These are phyloP conservation scores for Columba livia DNA, from an alignment of 2,113 vertebrate genomes.

Conservation along the genomic window DNA sequence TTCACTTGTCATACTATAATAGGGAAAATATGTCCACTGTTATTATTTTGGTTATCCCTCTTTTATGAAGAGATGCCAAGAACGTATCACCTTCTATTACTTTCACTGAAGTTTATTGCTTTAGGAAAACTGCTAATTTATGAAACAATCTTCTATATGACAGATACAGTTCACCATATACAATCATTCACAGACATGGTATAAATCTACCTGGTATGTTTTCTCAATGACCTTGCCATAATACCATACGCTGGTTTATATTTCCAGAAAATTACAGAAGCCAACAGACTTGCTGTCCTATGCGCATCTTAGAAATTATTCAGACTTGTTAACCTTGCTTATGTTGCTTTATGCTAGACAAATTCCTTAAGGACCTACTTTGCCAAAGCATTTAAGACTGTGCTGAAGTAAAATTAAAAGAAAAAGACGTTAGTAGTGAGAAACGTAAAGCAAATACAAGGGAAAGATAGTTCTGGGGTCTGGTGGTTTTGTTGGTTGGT, in stretches of 20 bases:
- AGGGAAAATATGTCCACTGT: constrained; percentile 42
- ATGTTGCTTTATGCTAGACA: not conserved
- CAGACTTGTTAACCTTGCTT: not conserved
- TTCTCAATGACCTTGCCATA: constrained; percentile 57
- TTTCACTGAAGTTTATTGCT: constrained; percentile 46
- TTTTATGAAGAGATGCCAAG: constrained; percentile 47
- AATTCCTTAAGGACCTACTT: constrained; percentile 19
- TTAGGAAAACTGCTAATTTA: constrained; percentile 45
- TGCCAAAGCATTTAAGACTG: not conserved
- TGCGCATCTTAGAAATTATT: constrained; percentile 19
- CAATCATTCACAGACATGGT: constrained; percentile 45
- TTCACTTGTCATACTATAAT: constrained; percentile 19
- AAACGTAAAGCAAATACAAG: not conserved
- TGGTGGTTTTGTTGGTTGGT: no score
- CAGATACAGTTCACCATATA: constrained; percentile 35
- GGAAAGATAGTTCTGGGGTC: not conserved
- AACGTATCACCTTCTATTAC: constrained; percentile 25
- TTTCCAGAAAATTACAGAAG: constrained; percentile 48
- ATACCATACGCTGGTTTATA: constrained; percentile 39
- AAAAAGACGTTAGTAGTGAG: not conserved
- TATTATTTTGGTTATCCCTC: constrained; percentile 31
- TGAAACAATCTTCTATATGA: not conserved
- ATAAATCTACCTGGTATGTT: constrained; percentile 55
- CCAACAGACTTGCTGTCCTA: not conserved
- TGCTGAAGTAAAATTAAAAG: not conserved